phyloP scores from a whole-genome alignment of 1,140 invertebrate genomes.

The Drosophila jambulina region DNA sequence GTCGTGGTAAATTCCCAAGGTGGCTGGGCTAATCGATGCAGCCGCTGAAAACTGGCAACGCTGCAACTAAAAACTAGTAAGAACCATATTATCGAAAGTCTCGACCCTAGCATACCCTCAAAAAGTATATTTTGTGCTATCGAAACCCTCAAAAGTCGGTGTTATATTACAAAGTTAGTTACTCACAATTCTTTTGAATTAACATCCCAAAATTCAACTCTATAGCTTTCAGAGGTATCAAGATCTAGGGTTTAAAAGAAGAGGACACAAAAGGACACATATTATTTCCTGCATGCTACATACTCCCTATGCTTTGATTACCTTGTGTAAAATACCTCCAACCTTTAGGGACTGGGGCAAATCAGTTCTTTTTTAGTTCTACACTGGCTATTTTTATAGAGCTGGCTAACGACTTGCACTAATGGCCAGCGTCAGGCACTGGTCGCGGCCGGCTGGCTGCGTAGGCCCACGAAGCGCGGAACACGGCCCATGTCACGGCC shows the following conservation, averaged over 20 bases:
- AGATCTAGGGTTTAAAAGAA: neutral
- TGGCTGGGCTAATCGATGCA: constrained; percentile 71
- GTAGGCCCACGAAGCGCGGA: constrained; percentile 30
- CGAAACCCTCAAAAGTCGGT: neutral
- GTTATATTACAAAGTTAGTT: neutral
- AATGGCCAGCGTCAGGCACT: constrained; percentile 70
- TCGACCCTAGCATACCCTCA: constrained; percentile 2
- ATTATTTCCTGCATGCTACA: neutral
- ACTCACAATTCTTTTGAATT: neutral
- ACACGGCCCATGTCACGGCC: constrained; percentile 63
- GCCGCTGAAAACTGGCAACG: constrained; percentile 65
- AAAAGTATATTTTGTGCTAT: neutral
- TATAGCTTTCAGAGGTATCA: neutral
- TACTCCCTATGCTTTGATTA: neutral
- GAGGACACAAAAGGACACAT: no score
- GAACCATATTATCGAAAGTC: neutral
- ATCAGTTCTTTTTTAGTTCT: constrained; percentile 44
- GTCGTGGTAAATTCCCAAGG: constrained; percentile 64
- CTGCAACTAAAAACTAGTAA: constrained; percentile 30
- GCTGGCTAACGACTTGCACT: constrained; percentile 69
- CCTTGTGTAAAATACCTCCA: neutral
- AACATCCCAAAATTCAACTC: neutral
- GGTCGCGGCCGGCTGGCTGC: constrained; percentile 51
- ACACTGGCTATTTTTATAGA: constrained; percentile 48
- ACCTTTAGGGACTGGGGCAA: constrained; percentile 37